These are phyloP conservation scores for Megaleporinus macrocephalus DNA, from an alignment of 2,113 vertebrate genomes.

Conservation along the genomic window DNA sequence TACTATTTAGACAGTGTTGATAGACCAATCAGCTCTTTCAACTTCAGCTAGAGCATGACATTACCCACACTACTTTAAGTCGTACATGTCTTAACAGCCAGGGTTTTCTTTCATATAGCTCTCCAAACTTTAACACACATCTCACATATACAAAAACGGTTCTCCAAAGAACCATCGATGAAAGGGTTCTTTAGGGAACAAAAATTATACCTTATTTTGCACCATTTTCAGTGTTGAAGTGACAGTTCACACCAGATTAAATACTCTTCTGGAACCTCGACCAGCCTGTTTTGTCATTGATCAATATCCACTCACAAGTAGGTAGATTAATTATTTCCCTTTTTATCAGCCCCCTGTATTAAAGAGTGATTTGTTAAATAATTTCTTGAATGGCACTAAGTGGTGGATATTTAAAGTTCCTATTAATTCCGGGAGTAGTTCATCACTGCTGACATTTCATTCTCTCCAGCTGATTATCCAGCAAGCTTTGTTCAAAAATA, in stretches of 20 bases:
- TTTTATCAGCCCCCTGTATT: slow-evolving; percentile 31
- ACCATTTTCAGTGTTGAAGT: too few relatives aligned
- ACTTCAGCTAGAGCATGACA: too few relatives aligned
- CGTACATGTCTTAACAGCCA: too few relatives aligned
- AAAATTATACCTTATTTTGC: background rate
- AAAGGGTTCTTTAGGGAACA: too few relatives aligned
- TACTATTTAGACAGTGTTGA: too few relatives aligned
- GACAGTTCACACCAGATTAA: background rate
- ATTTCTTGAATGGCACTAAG: slow-evolving; percentile 46
- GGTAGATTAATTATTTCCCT: slow-evolving; percentile 24
- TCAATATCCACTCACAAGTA: slow-evolving; percentile 23
- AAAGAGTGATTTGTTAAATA: slow-evolving; percentile 45
- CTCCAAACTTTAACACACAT: too few relatives aligned
- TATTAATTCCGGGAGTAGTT: slow-evolving; percentile 51
- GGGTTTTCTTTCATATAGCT: too few relatives aligned
- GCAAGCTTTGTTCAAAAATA: slow-evolving; percentile 38
- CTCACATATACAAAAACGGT: too few relatives aligned
- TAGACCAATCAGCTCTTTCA: too few relatives aligned
- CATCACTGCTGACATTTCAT: slow-evolving; percentile 51
- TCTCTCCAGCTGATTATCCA: slow-evolving; percentile 43
- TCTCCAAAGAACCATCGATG: too few relatives aligned
- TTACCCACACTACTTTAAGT: too few relatives aligned
- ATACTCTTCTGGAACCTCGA: slow-evolving; percentile 12
- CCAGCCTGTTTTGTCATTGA: slow-evolving; percentile 36
- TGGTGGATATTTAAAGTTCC: slow-evolving; percentile 50